A percentile compares a stretch with the other conserved stretches of the same genome.
Evolutionary conservation across 2,888 invertebrate species (phyloP).

Genomic region (Lapara coniferarum): DNA sequence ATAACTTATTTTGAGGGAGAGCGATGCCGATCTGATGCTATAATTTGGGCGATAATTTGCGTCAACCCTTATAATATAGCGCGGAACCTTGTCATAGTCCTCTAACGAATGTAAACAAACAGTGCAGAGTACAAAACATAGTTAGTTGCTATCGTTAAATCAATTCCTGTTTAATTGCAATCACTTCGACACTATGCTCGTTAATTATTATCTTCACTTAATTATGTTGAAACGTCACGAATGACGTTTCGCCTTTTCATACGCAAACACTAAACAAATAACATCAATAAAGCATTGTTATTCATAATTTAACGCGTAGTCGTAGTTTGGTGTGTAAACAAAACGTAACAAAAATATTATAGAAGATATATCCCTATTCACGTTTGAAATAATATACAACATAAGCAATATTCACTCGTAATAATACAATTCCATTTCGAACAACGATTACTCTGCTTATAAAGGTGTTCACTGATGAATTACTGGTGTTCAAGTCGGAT

Average conservation of each 20-base stretch:
- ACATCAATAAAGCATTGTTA: slow-evolving; percentile 18
- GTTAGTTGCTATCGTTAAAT: slow-evolving; percentile 28
- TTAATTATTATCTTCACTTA: slow-evolving; percentile 18
- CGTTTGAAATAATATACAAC: slow-evolving; percentile 18
- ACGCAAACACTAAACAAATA: slow-evolving; percentile 6
- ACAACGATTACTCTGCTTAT: neutral
- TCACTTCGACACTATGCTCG: slow-evolving; percentile 29
- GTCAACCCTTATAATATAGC: neutral
- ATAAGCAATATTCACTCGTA: neutral
- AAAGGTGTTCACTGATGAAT: neutral
- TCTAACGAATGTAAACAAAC: slow-evolving; percentile 12
- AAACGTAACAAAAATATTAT: slow-evolving; percentile 24
- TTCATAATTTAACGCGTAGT: slow-evolving; percentile 17
- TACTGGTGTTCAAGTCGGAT: slow-evolving; percentile 8
- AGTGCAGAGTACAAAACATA: slow-evolving; percentile 23
- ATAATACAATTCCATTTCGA: slow-evolving; percentile 6
- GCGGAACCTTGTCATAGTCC: neutral
- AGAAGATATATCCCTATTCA: slow-evolving; percentile 7
- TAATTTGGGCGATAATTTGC: no score
- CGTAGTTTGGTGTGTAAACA: slow-evolving; percentile 18
- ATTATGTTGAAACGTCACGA: neutral
- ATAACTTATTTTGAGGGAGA: no score
- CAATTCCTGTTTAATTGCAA: slow-evolving; percentile 38
- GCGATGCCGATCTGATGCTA: no score
- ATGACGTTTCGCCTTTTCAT: slow-evolving; percentile 8